Evolutionary conservation across 2,888 invertebrate genomes (phyloP), one percentile per base, ranked within the genome.

Genomic region (Agrenia bidenticulata): DNA sequence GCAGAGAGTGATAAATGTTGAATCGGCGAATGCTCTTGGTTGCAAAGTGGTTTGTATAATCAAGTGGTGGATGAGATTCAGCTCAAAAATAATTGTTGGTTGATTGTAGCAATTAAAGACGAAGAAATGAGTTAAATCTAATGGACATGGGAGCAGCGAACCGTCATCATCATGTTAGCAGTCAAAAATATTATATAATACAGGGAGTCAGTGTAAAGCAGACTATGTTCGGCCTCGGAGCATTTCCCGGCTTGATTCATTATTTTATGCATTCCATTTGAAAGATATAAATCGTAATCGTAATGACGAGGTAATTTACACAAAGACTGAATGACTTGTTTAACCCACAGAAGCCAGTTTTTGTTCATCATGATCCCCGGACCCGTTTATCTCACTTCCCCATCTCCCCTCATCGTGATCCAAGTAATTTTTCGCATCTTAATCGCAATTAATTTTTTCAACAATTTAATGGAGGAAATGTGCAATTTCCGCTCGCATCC

Each of bases 371-470:
- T 32, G 32, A 32, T 32, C 32, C 26, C 39, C 42, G 23, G 24
- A 54, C 41, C 32, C 53, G 42, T 64, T 64, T 68, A 73, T 73
- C 70, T 56, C 49, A 61, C 55, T 64, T 61, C 63, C 66, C 65
- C 54, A 70, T 70, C 69, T 58, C 45, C 55, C 61, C 45, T 37
- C 42, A 32, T 58, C 63, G 56, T 59, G 57, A 63, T 63, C 39
- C 66, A 67, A 72, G 70, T 69, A 73, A 72, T 74, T 74, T 74
- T 74, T 74, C 73, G 74, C 74, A 74, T 74, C 73, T 74, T 74
- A 74, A 73, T 74, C 72, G 67, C 73, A 75, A 75, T 73, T 75
- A 75, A 73, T 69, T 72, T 70, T 75, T 72, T 69, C 66, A 67
- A 26, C 67, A 67, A 64, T 72, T 71, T 73, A 73, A 74, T 72